These are phyloP conservation scores for Caenorhabditis afra DNA, from an alignment of 2,888 invertebrate genomes.

Conservation along the genomic window DNA sequence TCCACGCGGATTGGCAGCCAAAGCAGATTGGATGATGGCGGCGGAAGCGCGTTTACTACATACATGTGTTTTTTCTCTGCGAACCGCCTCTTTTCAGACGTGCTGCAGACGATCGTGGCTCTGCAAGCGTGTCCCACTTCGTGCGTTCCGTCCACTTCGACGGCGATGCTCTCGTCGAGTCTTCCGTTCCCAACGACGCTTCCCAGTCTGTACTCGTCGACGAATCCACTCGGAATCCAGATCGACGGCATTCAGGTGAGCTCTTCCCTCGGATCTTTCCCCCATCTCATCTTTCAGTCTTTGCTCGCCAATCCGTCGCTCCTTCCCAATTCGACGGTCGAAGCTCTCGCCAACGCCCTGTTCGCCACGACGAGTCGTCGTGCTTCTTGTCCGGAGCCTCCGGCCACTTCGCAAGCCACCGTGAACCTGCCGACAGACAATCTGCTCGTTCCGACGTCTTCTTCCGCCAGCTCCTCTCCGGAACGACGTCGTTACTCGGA, in stretches of 20 bases:
- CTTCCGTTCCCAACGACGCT: constrained; percentile 27
- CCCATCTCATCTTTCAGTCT: no score
- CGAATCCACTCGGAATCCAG: constrained; percentile 1
- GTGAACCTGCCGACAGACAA: constrained; percentile 21
- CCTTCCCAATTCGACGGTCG: constrained; percentile 19
- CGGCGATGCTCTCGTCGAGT: constrained; percentile 22
- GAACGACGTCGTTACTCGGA: constrained; percentile 49
- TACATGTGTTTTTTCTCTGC: neutral
- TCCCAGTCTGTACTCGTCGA: constrained; percentile 26
- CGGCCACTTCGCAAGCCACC: constrained; percentile 37
- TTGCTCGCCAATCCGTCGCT: constrained; percentile 15
- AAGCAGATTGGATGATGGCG: constrained; percentile 4
- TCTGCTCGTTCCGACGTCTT: constrained; percentile 17
- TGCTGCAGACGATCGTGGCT: constrained; percentile 36
- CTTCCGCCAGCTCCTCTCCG: neutral
- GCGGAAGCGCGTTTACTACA: neutral
- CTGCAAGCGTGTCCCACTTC: constrained; percentile 42
- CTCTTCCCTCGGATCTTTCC: neutral
- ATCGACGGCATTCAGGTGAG: constrained; percentile 13
- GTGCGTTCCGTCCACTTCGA: constrained; percentile 24
- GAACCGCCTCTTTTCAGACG: constrained; percentile 17
- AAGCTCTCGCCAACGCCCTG: constrained; percentile 34
- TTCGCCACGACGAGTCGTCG: constrained; percentile 46
- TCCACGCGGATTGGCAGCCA: neutral
- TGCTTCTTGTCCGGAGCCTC: constrained; percentile 44